Base-by-base conservation (phyloP, 2,888 invertebrate species). In the Helobdella robusta region DNA sequence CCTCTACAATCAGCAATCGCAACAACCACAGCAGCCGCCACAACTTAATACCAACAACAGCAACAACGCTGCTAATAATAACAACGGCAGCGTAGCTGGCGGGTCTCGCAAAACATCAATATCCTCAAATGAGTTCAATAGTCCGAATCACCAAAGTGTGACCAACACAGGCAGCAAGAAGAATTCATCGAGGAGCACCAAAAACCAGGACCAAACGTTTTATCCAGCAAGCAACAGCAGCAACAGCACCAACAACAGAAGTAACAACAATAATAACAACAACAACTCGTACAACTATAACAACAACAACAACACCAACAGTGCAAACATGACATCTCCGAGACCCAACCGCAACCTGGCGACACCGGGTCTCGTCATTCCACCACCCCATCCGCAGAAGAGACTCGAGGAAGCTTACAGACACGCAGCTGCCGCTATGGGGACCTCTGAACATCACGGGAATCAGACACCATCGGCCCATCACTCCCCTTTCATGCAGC, bases 381-480 rank as follows among this genome's bases (percentile, higher is more conserved):
- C 44, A n/a, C 25, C 60, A 28, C 44, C 60, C 1, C 20, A 48
- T n/a, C 30, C 23, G 15, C 62, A 62, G 50, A 77, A 77, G 69
- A 73, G 75, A 32, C 74, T 77, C 63, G 78, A 78, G 68, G 77
- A 77, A 50, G 72, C 75, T 6, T 78, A 77, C 70, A 59, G 67
- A 52, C 67, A 67, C 18, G 67, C 67, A 6, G 67, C 67, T 2
- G 65, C 65, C n/a, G 50, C 50, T 4, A 62, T 62, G 62, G 70
- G 73, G 3, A 58, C 66, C 4, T 58, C 28, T 30, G 75, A 75
- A 66, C 75, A 74, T 68, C 69, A 76, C 65, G 71, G 73, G 65
- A 70, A 75, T 25, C 30, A 28, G 8, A 30, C 62, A 18, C 25
- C 52, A 20, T 20, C 46, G 66, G 75, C 76, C 44, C 75, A 74